Conservation (phyloP, 2,797 vertebrate species). For the Microctenopoma stevenorrisi region DNA sequence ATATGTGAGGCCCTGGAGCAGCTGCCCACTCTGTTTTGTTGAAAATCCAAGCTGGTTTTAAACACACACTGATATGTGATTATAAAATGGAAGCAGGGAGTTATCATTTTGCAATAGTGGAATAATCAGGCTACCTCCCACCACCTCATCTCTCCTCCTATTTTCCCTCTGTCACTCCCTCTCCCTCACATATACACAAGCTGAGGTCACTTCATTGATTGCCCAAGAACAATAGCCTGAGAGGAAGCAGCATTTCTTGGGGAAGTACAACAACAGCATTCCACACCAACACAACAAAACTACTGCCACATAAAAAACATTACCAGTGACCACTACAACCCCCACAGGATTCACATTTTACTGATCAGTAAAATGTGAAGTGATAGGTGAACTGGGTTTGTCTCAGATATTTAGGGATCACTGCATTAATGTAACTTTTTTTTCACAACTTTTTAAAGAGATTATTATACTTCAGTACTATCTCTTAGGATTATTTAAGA, state of each 20-base stretch:
- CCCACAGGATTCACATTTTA: background rate
- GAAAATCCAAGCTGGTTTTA: background rate
- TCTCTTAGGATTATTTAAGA: too few relatives aligned
- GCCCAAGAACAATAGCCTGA: slow-evolving; percentile 74
- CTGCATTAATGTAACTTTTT: background rate
- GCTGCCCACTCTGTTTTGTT: background rate
- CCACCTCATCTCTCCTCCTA: slow-evolving; percentile 48
- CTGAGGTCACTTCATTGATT: slow-evolving; percentile 75
- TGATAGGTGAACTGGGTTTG: slow-evolving; percentile 11
- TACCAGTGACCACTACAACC: slow-evolving; percentile 9
- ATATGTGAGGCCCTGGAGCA: background rate
- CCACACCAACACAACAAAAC: slow-evolving; percentile 48
- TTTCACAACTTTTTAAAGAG: background rate
- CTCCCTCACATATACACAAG: slow-evolving; percentile 43
- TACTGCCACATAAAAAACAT: slow-evolving; percentile 31
- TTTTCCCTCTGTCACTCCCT: slow-evolving; percentile 27
- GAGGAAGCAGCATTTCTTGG: slow-evolving; percentile 65
- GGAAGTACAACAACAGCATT: slow-evolving; percentile 67
- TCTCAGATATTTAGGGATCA: background rate
- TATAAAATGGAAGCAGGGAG: background rate
- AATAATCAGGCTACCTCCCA: slow-evolving; percentile 18
- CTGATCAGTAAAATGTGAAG: slow-evolving; percentile 5
- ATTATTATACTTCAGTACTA: background rate
- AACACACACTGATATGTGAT: background rate
- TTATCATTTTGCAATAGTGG: slow-evolving; percentile 24